phyloP scores from a whole-genome alignment of 2,113 vertebrate genomes.

The Bambusicola thoracicus region DNA sequence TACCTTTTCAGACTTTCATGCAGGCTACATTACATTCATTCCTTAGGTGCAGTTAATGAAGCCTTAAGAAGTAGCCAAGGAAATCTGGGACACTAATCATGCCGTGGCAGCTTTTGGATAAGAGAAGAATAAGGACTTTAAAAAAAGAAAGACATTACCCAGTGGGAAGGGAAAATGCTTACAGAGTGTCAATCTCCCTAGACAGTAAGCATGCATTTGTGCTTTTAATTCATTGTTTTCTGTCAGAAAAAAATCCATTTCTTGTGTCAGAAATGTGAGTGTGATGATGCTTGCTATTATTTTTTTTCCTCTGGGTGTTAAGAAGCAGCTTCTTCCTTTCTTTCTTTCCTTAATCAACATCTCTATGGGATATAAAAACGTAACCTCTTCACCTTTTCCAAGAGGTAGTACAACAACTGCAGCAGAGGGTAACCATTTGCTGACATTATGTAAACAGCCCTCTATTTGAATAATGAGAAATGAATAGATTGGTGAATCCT shows the following conservation, averaged over 20 bases:
- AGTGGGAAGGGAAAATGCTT: background rate
- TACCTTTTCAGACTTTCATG: background rate
- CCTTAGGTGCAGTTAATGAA: background rate
- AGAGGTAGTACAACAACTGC: constrained; percentile 55
- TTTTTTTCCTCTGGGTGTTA: background rate
- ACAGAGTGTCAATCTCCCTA: background rate
- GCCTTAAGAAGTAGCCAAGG: background rate
- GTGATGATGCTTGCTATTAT: background rate
- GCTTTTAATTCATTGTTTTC: background rate
- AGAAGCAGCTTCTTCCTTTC: constrained; percentile 51
- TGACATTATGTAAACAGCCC: constrained; percentile 62
- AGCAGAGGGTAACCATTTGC: constrained; percentile 55
- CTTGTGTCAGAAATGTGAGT: background rate
- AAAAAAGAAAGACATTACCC: background rate
- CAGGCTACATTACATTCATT: background rate
- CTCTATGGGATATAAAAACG: constrained; percentile 50
- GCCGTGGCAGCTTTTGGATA: background rate
- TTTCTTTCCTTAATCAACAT: constrained; percentile 72
- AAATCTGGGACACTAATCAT: background rate
- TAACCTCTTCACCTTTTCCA: constrained; percentile 64
- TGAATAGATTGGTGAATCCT: constrained; percentile 48
- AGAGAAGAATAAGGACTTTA: background rate
- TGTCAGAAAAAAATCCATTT: constrained; percentile 26
- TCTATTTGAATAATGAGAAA: constrained; percentile 62
- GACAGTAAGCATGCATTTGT: background rate